Base-by-base conservation (phyloP, 2,888 invertebrate genomes). In the Cancer borealis region DNA sequence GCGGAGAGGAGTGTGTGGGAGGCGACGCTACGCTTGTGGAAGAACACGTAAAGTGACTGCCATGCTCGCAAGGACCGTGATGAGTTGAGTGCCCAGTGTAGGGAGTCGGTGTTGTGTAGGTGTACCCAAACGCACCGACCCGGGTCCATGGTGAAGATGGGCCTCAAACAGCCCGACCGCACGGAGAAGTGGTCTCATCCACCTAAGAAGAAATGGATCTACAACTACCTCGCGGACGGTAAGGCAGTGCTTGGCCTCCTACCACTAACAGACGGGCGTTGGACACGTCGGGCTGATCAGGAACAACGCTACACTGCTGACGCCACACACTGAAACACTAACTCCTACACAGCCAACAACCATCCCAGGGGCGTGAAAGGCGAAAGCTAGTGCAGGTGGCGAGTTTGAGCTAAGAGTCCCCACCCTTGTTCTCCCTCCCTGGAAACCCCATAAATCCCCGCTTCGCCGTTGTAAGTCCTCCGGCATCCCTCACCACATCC, bases 191-290 rank as follows among this genome's bases (percentile, higher is more conserved):
- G 95, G 95, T 91, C 92, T n/a, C 95, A 95, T 91, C 95, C 95
- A 6, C 95, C 95, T 30, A 95, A 95, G 92, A 95, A 95, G 93
- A 95, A 95, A 79, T 95, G 95, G 95, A 95, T 95, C 30, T 91
- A 93, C 60, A 88, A 95, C 49, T 95, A 95, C 88, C 49, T 95
- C 39, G 95, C 95, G 66, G 95, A 93, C 49, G 95, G 95, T 95
- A 92, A 95, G 95, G 73, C 84, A 14, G 84, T 30, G 39, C 14
- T 84, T 30, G 39, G 39, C 84, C 84, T 66, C 39, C 60, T 17
- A 73, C 91, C 66, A 54, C 17, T 39, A 73, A 54, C 26, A 49
- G 47, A 26, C 90, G 54, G 17, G 49, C 30, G 54, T 47, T 14
- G 54, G 84, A 84, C 84, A 84, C 84, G 39, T 30, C 84, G 39